These are phyloP conservation scores for Mycetomoellerius zeteki DNA, from an alignment of 1,140 invertebrate genomes.

Conservation along the genomic window DNA sequence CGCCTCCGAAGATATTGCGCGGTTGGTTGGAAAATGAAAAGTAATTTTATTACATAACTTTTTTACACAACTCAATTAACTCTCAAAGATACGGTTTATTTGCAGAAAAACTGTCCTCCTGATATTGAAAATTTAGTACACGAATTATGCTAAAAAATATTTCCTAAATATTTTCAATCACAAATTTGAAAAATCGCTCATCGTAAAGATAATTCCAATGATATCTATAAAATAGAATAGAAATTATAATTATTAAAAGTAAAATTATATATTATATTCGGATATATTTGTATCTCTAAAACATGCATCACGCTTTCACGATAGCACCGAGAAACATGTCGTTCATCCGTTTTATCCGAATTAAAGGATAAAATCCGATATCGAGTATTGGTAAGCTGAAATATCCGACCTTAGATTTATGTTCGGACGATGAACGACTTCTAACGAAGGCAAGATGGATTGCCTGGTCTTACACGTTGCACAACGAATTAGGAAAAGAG, in stretches of 20 bases:
- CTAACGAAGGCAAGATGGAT: slow-evolving; percentile 69
- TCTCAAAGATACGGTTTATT: slow-evolving; percentile 22
- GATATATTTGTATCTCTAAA: not conserved
- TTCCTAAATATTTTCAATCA: not conserved
- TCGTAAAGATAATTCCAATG: not conserved
- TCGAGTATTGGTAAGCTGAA: slow-evolving; percentile 56
- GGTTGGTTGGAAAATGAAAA: slow-evolving; percentile 44
- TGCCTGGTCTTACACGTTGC: not conserved
- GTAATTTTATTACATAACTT: slow-evolving; percentile 53
- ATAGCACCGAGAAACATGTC: slow-evolving; percentile 8
- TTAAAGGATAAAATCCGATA: slow-evolving; percentile 57
- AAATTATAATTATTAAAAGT: not conserved
- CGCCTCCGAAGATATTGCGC: slow-evolving; percentile 21
- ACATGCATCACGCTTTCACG: not conserved
- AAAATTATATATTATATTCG: not conserved
- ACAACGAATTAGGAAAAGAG: slow-evolving; percentile 15
- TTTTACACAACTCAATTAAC: slow-evolving; percentile 33
- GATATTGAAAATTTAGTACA: not conserved
- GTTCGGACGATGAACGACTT: slow-evolving; percentile 64
- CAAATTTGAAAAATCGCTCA: not conserved
- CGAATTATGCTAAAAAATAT: not conserved
- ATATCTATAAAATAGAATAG: not conserved
- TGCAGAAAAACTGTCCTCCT: not conserved
- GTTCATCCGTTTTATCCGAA: slow-evolving; percentile 32
- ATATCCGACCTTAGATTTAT: slow-evolving; percentile 66